A percentile compares a stretch with the other conserved stretches of the same genome.
Conservation (phyloP, 2,797 vertebrate genomes). For the Phoebastria nigripes region DNA sequence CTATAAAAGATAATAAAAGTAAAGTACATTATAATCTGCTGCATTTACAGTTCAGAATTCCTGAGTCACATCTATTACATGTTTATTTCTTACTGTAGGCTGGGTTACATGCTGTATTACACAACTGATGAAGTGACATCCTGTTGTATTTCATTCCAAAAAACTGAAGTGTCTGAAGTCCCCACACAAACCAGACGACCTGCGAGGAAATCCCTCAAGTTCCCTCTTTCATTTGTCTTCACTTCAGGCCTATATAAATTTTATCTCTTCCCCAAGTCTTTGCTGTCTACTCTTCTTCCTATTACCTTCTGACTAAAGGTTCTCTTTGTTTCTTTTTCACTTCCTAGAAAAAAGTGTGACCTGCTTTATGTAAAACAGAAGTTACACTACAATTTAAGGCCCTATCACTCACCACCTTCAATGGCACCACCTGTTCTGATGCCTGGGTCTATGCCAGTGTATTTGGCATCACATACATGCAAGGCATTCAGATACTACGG, state of each 20-base stretch:
- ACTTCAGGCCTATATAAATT: background rate
- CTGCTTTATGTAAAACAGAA: background rate
- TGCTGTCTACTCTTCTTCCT: background rate
- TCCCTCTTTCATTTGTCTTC: background rate
- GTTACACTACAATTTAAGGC: background rate
- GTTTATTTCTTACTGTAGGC: background rate
- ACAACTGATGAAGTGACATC: background rate
- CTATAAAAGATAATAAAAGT: background rate
- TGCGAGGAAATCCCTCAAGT: background rate
- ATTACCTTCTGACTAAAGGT: background rate
- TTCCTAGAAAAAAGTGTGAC: background rate
- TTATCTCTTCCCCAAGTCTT: background rate
- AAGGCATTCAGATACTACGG: background rate
- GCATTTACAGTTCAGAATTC: background rate
- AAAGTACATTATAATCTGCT: background rate
- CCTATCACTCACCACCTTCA: background rate
- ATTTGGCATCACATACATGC: background rate
- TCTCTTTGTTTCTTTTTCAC: background rate
- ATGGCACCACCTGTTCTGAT: constrained; percentile 2
- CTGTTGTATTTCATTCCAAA: background rate
- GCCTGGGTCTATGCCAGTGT: background rate
- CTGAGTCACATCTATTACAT: background rate
- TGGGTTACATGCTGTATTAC: background rate
- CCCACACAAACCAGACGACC: background rate
- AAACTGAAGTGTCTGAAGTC: background rate